These are phyloP conservation scores for Mus spicilegus DNA, from an alignment of 2,113 vertebrate species.

Conservation along the genomic window DNA sequence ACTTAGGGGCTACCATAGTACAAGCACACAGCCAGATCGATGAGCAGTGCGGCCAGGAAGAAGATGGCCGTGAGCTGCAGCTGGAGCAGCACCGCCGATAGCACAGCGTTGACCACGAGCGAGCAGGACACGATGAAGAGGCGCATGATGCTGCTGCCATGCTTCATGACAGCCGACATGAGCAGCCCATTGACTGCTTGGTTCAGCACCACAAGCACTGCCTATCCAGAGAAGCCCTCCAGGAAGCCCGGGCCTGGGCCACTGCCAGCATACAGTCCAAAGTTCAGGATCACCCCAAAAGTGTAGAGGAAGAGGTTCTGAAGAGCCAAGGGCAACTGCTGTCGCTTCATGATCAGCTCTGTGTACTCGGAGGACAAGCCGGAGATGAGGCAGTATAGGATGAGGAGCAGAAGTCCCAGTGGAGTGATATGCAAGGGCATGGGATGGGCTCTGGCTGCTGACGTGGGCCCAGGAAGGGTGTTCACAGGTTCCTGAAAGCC, in stretches of 20 bases:
- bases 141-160: slow-evolving; percentile 95
- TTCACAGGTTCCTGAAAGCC: slow-evolving; percentile 85
- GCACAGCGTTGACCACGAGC: slow-evolving; percentile 92
- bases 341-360: slow-evolving; percentile 93
- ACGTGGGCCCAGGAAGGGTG: not conserved
- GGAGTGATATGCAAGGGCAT: slow-evolving; percentile 88
- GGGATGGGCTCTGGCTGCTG: slow-evolving; percentile 10
- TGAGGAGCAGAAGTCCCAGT: slow-evolving; percentile 89
- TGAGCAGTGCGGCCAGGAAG: slow-evolving; percentile 88
- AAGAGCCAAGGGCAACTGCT: slow-evolving; percentile 92
- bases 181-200: slow-evolving; percentile 95
- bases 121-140: slow-evolving; percentile 97
- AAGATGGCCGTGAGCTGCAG: slow-evolving; percentile 93
- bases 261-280: slow-evolving; percentile 84
- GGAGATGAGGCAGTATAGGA: slow-evolving; percentile 91
- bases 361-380: slow-evolving; percentile 95
- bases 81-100: slow-evolving; percentile 90
- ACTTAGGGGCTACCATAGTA: slow-evolving; percentile 89
- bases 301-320: slow-evolving; percentile 96
- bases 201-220: slow-evolving; percentile 90
- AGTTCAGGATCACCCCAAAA: slow-evolving; percentile 93
- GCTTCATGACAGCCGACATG: slow-evolving; percentile 96
- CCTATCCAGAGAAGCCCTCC: slow-evolving; percentile 91
- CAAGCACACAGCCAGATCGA: slow-evolving; percentile 91
- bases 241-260: slow-evolving; percentile 84